phyloP scores from a whole-genome alignment of 2,888 invertebrate species.

The Teleiodes luculella region DNA sequence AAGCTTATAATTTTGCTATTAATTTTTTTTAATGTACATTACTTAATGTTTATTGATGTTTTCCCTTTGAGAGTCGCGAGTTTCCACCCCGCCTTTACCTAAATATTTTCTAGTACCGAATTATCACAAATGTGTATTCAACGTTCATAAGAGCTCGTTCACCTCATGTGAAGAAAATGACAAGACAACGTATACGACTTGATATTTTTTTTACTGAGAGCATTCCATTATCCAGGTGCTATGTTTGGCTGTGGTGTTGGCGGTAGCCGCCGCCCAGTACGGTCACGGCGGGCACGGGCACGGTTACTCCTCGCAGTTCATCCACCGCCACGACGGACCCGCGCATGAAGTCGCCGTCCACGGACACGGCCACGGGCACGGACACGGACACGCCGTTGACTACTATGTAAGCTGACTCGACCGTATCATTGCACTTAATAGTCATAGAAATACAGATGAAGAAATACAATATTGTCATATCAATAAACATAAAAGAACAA shows the following conservation, averaged over 20 bases:
- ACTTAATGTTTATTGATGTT: no score
- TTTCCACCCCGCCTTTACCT: no score
- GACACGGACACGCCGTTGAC: constrained; percentile 28
- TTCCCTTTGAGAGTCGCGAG: no score
- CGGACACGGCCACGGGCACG: constrained; percentile 42
- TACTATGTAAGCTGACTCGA: constrained; percentile 21
- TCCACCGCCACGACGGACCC: constrained; percentile 52
- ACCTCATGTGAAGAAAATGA: no score
- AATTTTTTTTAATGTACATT: no score
- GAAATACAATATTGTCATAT: no score
- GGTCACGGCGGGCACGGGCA: constrained; percentile 48
- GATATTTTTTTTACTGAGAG: not conserved
- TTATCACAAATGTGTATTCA: no score
- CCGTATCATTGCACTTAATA: not conserved
- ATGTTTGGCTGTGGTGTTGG: constrained; percentile 42
- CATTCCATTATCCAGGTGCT: constrained; percentile 37
- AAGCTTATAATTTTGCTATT: no score
- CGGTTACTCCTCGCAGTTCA: constrained; percentile 57
- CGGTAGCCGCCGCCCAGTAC: constrained; percentile 42
- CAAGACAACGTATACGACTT: no score
- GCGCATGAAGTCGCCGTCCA: constrained; percentile 44
- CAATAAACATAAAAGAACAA: no score
- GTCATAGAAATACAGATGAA: not conserved
- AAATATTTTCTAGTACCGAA: no score
- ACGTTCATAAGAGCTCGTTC: no score